Percentiles rank a stretch among this genome's conserved stretches.
phyloP scores from a whole-genome alignment of 2,888 invertebrate genomes.

The Pterobdella sp. region DNA sequence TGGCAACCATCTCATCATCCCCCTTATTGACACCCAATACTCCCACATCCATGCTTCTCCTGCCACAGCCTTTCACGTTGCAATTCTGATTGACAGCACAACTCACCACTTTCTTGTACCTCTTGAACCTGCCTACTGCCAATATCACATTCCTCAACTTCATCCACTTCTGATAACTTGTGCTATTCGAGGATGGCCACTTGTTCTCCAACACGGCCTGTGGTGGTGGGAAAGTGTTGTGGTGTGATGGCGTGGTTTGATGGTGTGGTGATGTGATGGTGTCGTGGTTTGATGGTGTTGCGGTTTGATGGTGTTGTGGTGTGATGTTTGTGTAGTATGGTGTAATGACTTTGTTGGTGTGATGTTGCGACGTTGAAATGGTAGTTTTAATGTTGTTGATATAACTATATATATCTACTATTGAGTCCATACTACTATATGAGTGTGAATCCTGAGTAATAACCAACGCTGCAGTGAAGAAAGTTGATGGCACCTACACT shows the following conservation, averaged over 20 bases:
- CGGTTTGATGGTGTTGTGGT: background rate
- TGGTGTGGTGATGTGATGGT: background rate
- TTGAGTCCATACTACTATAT: too few species aligned
- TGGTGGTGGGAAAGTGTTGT: background rate
- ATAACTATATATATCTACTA: too few species aligned
- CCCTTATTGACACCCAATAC: background rate
- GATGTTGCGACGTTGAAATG: too few species aligned
- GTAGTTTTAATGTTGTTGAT: too few species aligned
- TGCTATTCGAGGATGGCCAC: constrained; percentile 74
- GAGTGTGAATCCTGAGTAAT: too few species aligned
- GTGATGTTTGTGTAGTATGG: constrained; percentile 13
- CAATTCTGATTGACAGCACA: background rate
- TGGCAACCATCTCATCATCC: background rate
- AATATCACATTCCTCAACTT: constrained; percentile 82
- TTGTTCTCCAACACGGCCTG: constrained; percentile 78
- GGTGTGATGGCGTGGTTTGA: background rate
- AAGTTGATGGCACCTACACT: too few species aligned
- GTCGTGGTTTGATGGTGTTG: background rate
- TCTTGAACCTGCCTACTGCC: constrained; percentile 79
- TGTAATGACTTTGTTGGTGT: too few species aligned
- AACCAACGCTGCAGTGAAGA: too few species aligned
- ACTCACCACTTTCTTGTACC: too few species aligned
- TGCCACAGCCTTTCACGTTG: background rate
- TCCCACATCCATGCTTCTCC: background rate
- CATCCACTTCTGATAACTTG: constrained; percentile 81